phyloP scores from a whole-genome alignment of 2,797 vertebrate genomes.

The Smutsia temminckii region DNA sequence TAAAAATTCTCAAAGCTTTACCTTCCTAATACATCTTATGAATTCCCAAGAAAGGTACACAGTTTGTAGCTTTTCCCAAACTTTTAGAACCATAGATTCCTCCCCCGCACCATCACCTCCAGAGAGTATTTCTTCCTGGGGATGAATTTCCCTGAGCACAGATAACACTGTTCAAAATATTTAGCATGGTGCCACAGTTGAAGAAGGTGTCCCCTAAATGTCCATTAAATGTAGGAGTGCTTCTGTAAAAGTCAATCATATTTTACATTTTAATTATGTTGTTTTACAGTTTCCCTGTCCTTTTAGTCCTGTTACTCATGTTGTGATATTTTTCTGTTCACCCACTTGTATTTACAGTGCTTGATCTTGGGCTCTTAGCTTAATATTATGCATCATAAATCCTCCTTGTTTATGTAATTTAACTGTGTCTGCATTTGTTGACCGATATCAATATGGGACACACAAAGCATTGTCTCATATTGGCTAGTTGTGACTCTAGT shows the following conservation, averaged over 20 bases:
- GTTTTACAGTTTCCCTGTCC: not conserved
- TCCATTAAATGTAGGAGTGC: not conserved
- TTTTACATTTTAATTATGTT: slow-evolving; percentile 18
- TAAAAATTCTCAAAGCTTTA: not conserved
- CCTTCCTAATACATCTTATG: not conserved
- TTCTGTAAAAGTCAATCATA: not conserved
- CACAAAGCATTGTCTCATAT: not conserved
- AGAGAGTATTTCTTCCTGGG: not conserved
- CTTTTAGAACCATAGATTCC: not conserved
- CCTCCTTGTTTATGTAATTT: not conserved
- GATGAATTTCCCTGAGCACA: not conserved
- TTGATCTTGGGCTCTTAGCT: not conserved
- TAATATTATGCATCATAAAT: not conserved
- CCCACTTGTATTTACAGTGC: not conserved
- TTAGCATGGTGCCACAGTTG: not conserved
- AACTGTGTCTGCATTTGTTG: not conserved
- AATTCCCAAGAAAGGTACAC: not conserved
- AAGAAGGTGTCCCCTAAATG: not conserved
- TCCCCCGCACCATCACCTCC: not conserved
- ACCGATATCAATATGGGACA: not conserved
- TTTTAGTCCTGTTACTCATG: not conserved
- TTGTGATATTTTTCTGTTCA: not conserved
- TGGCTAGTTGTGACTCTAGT: not conserved
- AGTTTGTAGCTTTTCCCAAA: not conserved
- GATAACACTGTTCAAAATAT: not conserved